These are phyloP conservation scores for Odontamblyopus lacepedii DNA, from an alignment of 2,797 vertebrate genomes.

Conservation along the genomic window DNA sequence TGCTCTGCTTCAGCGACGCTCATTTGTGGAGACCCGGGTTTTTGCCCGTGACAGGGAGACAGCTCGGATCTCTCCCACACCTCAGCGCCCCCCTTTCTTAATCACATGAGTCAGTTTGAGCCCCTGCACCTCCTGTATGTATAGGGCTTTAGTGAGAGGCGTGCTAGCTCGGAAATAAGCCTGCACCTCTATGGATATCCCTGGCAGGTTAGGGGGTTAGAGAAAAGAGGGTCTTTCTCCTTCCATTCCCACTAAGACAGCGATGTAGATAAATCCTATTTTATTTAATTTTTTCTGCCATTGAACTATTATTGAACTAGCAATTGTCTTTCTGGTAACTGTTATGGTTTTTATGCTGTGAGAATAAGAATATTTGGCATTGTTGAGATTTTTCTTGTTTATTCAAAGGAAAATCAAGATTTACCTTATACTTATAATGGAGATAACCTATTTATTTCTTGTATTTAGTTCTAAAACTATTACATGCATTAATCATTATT, in stretches of 20 bases:
- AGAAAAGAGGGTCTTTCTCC: slow-evolving; percentile 34
- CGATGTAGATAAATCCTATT: slow-evolving; percentile 26
- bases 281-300: slow-evolving; percentile 32
- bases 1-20: slow-evolving; percentile 22
- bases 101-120: slow-evolving; percentile 64
- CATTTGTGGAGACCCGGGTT: slow-evolving; percentile 40
- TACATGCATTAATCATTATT: too few species aligned
- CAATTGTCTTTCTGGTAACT: neutral
- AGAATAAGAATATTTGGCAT: too few species aligned
- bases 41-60: slow-evolving; percentile 34
- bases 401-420: too few species aligned
- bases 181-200: slow-evolving; percentile 30
- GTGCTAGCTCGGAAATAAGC: slow-evolving; percentile 44
- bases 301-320: slow-evolving; percentile 2
- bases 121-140: slow-evolving; percentile 40
- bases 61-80: slow-evolving; percentile 51
- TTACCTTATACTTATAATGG: too few species aligned
- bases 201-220: slow-evolving; percentile 43
- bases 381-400: too few species aligned
- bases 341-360: neutral
- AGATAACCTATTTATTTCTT: too few species aligned
- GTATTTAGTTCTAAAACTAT: too few species aligned
- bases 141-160: slow-evolving; percentile 49
- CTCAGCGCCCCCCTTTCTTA: slow-evolving; percentile 61
- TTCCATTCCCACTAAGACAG: slow-evolving; percentile 25